Evolutionary conservation across 2,888 invertebrate species (phyloP), one percentile per base, ranked within the genome.

Genomic region (Dermolepida albohirtum): DNA sequence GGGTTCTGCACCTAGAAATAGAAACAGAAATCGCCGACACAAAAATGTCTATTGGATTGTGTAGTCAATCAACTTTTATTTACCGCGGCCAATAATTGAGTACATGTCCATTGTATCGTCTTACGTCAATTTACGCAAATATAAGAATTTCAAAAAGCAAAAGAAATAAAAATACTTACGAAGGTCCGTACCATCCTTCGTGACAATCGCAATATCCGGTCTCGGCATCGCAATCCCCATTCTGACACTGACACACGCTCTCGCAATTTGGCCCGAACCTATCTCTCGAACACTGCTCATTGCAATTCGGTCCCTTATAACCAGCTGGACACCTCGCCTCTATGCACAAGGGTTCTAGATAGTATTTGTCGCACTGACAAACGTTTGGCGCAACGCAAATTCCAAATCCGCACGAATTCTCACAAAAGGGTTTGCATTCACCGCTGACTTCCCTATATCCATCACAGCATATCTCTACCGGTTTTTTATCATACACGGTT

Each of bases 281-380:
- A 22, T 49, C 16, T 5, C 16, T 17, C 5, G 29, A 10, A 12
- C 51, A 52, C 12, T 6, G 11, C 12, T 29, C 29, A 1, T 11
- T 11, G 27, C 51, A 52, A 12, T 52, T 27, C 5, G 5, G 5
- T 29, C 51, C 51, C n/a, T 29, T 12, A 34, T 52, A 52, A 29
- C 51, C 51, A 5, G 27, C 51, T 0, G 51, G n/a, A 8, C 51
- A 52, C 4, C 0, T 5, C 34, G n/a, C 6, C 7, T 11, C n/a
- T 1, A 5, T 10, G 34, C 34, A 34, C 34, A 34, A 34, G 10
- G 34, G 34, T 34, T 2, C 4, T 5, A 34, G 5, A 29, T 34
- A 14, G 7, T 11, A n/a, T n/a, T 29, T 14, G 7, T 7, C 1
- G 34, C 51, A 52, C 34, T 27, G 5, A 6, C 51, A 52, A 14